Evolutionary conservation across 2,888 invertebrate genomes (phyloP), one percentile per base, ranked within the genome.

Genomic region (Drosophila acutilabella): DNA sequence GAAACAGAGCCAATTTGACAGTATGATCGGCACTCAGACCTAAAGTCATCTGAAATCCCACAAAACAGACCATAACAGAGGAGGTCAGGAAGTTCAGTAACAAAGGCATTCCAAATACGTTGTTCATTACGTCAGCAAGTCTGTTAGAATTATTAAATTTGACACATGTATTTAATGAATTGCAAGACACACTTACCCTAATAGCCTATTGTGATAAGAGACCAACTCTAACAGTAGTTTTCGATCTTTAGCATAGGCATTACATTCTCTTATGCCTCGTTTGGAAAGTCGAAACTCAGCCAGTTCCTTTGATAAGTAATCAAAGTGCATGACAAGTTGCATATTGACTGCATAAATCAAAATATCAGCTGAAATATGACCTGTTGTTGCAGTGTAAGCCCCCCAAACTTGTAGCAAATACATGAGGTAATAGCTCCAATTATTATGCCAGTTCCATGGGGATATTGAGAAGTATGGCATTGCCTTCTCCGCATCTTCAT

Each of bases 281-380:
- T 30, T 26, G 6, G 1, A 1, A 2, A 30, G 26, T n/a, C 4
- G 33, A 23, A 60, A 69, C 33, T 69, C 56, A 0, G 5, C 2
- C 6, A 76, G 48, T 6, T 64, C 26, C 1, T 59, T 59, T 0
- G 73, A 56, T 3, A 90, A 44, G 48, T 79, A 81, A 44, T 90
- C 84, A 23, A 86, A 90, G 38, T 90, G 90, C 90, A 90, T 90
- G 11, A 81, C 71, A 11, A 90, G 48, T 68, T 90, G 90, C 23
- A 80, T 82, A 4, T 71, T 78, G 11, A 84, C 57, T 2, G 80
- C 72, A 62, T 80, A 85, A 4, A 90, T 76, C 1, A 89, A 64
- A 48, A 90, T 70, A 71, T 90, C 90, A 14, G 78, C 70, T 1
- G 90, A 71, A 4, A 90, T 71, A n/a, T 80, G 79, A 0, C 83